Evolutionary conservation across 2,888 invertebrate genomes (phyloP), one percentile per base, ranked within the genome.

Genomic region (Frankliniella intonsa): DNA sequence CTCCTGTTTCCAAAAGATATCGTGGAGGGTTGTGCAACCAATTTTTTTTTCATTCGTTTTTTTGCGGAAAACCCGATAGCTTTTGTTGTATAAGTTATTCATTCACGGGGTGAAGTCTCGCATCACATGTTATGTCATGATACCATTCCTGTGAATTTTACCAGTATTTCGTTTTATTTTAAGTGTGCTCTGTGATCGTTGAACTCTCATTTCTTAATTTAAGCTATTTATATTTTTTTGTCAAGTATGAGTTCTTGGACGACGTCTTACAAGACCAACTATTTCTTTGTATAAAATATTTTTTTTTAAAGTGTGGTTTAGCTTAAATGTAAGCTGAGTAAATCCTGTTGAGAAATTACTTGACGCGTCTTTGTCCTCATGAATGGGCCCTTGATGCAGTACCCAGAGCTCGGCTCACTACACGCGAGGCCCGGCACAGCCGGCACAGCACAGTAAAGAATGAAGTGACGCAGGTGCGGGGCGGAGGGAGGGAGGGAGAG

Each of bases 71-170:
- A 76, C 12, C 9, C 5, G 69, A 25, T 12, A 25, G 8, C 12
- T 76, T 76, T 22, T 76, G 17, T 55, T 55, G 17, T 14, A 19
- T 76, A 25, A 22, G 25, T 76, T 76, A 76, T 76, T 76, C 17
- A 12, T 25, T 76, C 69, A 76, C 69, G 69, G 69, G 69, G 25
- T 25, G 38, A 38, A 76, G 69, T 76, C 25, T 76, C 25, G 69
- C 25, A 25, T 76, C 22, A 22, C 22, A 22, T 76, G 69, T 76
- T 76, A 38, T 38, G 38, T 76, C 25, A 76, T 38, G n/a, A 76
- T 76, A 76, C 69, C 69, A 76, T 76, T 76, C 69, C 69, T 76
- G 69, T 76, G 69, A 76, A 25, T 25, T 25, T 22, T 76, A 76
- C 69, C 69, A 76, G 69, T 76, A 76, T 76, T 76, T 55, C 7